Percentiles rank a stretch among this genome's conserved stretches.
These are phyloP conservation scores for Pelmatolapia mariae DNA, from an alignment of 2,113 vertebrate genomes.

Conservation along the genomic window DNA sequence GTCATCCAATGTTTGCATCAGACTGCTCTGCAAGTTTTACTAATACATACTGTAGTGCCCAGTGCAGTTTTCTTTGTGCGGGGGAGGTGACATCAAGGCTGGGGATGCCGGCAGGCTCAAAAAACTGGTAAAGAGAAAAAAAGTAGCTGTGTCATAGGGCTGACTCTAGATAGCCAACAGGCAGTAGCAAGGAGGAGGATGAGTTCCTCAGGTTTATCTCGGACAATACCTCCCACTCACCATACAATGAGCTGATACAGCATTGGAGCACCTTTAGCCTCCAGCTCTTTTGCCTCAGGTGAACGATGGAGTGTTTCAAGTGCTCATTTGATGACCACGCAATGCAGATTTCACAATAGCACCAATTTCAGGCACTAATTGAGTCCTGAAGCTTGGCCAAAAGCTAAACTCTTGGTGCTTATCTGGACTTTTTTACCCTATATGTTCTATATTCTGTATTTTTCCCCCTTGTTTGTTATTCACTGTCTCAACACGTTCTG, in stretches of 20 bases:
- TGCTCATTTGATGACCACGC: neutral
- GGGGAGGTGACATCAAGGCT: conserved; percentile 29
- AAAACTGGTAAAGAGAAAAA: conserved; percentile 1
- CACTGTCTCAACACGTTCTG: neutral
- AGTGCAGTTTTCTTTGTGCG: neutral
- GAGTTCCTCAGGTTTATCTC: conserved; percentile 19
- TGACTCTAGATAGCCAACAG: conserved; percentile 34
- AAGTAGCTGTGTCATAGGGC: conserved; percentile 16
- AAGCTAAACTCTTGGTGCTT: neutral
- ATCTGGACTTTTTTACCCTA: neutral
- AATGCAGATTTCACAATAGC: neutral
- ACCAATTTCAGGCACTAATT: neutral
- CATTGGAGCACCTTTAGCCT: conserved; percentile 28
- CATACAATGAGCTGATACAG: conserved; percentile 2
- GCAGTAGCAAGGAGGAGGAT: conserved; percentile 8
- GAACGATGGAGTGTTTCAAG: conserved; percentile 3
- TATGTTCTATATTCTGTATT: neutral
- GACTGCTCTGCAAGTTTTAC: neutral
- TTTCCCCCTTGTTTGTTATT: neutral
- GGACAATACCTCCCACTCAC: conserved; percentile 41
- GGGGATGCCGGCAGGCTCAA: conserved; percentile 29
- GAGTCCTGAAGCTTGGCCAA: neutral
- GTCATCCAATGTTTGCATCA: conserved; percentile 24
- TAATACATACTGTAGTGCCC: neutral
- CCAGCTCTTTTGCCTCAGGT: conserved; percentile 18